Percentiles rank a stretch among this genome's conserved stretches.
Conservation (phyloP, 2,797 vertebrate species). For the Morus bassanus region DNA sequence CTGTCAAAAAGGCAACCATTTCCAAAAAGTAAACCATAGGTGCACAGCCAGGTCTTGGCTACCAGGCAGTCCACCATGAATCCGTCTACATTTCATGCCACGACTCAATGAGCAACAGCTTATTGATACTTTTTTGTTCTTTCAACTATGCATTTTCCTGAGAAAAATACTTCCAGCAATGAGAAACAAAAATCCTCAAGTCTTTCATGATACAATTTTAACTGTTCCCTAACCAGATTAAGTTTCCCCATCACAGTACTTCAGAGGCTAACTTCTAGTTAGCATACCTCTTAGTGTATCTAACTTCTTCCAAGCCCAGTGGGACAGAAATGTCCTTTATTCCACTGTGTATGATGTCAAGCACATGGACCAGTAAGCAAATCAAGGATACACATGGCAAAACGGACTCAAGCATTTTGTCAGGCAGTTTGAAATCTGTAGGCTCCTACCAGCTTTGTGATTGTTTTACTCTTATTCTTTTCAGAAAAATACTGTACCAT, state of each 20-base stretch:
- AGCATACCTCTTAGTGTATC: not conserved
- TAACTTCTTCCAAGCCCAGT: not conserved
- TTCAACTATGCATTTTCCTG: not conserved
- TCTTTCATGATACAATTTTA: not conserved
- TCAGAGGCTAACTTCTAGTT: not conserved
- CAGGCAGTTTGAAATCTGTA: not conserved
- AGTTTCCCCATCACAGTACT: not conserved
- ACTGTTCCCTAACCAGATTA: not conserved
- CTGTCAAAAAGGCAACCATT: not conserved
- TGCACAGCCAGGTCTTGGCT: not conserved
- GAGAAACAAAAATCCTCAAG: not conserved
- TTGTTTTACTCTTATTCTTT: not conserved
- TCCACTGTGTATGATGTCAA: fast-evolving
- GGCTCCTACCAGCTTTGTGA: not conserved
- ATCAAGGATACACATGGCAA: not conserved
- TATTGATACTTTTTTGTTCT: not conserved
- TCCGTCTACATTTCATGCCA: not conserved
- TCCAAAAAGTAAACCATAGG: not conserved
- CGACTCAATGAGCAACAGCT: not conserved
- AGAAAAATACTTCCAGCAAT: not conserved
- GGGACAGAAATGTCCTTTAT: not conserved
- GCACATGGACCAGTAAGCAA: not conserved
- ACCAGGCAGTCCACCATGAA: not conserved
- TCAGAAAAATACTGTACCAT: not conserved
- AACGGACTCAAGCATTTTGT: not conserved